Percentiles rank a stretch among this genome's conserved stretches.
Evolutionary conservation across 2,888 invertebrate genomes (phyloP).

Genomic region (Chymomyza fuscimana): DNA sequence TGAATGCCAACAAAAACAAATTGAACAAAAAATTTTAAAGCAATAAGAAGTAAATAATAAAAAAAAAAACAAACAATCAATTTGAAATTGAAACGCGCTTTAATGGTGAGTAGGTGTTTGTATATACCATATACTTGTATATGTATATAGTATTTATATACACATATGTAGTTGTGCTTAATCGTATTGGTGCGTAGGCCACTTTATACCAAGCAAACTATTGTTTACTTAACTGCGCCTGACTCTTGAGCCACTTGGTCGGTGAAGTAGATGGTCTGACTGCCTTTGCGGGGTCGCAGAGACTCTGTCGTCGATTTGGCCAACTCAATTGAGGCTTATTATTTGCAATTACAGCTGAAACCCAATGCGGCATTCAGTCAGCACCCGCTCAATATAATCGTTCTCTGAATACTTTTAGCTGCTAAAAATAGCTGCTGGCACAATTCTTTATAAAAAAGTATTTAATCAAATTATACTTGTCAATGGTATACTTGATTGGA

Average conservation of each 20-base stretch:
- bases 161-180: neutral
- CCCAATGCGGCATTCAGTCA: constrained; percentile 53
- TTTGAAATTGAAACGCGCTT: constrained; percentile 72
- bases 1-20: constrained; percentile 48
- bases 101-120: constrained; percentile 52
- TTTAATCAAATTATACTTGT: constrained; percentile 24
- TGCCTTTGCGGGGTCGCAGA: neutral
- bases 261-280: constrained; percentile 10
- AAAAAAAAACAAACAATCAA: constrained; percentile 65
- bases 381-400: constrained; percentile 24
- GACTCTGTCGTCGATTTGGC: constrained; percentile 44
- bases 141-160: neutral
- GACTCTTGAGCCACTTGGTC: constrained; percentile 8
- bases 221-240: neutral
- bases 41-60: constrained; percentile 54
- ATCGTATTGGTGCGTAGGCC: constrained; percentile 61
- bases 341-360: constrained; percentile 63
- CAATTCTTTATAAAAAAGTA: constrained; percentile 34
- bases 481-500: constrained; percentile 41
- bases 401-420: constrained; percentile 26
- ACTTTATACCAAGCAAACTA: constrained; percentile 31
- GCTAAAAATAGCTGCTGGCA: constrained; percentile 57
- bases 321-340: constrained; percentile 66
- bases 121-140: neutral
- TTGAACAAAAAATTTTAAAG: constrained; percentile 40